A percentile compares a stretch with the other conserved stretches of the same genome.
Conservation (phyloP, 2,113 vertebrate genomes). For the Drymodes brunneopygia region DNA sequence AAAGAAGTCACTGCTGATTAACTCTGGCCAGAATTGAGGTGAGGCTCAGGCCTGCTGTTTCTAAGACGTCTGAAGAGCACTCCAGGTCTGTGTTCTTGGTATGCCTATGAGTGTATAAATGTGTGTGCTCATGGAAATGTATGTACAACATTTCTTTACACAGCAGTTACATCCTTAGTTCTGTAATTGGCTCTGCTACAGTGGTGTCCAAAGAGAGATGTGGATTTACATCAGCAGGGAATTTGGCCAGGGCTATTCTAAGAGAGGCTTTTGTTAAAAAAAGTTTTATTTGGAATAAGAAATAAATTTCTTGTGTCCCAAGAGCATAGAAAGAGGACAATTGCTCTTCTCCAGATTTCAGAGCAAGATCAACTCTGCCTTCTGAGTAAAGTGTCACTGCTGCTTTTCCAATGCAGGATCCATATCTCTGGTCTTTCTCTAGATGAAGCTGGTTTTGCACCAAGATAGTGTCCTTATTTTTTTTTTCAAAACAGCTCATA, state of each 20-base stretch:
- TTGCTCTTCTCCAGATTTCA: not conserved
- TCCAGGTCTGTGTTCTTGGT: not conserved
- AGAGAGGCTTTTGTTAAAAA: not conserved
- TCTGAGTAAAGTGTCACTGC: not conserved
- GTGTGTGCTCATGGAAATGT: fast-evolving
- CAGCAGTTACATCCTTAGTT: not conserved
- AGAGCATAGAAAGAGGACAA: not conserved
- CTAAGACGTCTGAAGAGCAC: not conserved
- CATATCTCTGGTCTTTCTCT: not conserved
- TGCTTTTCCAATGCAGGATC: not conserved
- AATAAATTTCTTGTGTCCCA: not conserved
- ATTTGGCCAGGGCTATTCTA: not conserved
- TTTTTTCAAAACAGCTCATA: not conserved
- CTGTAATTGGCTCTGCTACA: not conserved
- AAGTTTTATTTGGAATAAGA: not conserved
- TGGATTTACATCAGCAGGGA: not conserved
- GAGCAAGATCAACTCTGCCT: not conserved
- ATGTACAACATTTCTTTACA: not conserved
- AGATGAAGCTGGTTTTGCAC: not conserved
- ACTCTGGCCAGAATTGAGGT: not conserved
- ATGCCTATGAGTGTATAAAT: not conserved
- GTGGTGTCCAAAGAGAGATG: not conserved
- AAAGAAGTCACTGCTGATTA: not conserved
- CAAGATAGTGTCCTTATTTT: not conserved
- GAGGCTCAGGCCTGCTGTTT: not conserved